These are phyloP conservation scores for Podarcis siculus DNA, from an alignment of 2,797 vertebrate species.

Conservation along the genomic window DNA sequence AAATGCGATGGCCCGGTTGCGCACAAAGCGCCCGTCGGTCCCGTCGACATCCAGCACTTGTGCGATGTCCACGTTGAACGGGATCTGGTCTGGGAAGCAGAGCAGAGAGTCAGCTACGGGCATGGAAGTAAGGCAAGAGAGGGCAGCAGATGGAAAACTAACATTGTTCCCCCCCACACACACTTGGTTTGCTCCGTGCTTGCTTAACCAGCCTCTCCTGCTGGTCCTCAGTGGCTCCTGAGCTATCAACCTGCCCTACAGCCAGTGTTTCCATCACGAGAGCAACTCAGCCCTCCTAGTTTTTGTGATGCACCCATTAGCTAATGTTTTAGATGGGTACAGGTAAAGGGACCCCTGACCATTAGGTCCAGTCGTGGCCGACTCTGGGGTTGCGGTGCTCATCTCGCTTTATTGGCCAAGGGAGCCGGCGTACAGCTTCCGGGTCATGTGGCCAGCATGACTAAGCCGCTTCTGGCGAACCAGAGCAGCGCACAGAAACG, in stretches of 20 bases:
- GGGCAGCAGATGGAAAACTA: neutral
- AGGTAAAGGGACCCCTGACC: neutral
- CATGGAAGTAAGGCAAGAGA: neutral
- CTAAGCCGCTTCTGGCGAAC: too few relatives aligned
- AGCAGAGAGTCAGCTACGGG: neutral
- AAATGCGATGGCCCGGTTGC: constrained; percentile 89
- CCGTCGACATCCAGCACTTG: constrained; percentile 85
- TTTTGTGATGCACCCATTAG: neutral
- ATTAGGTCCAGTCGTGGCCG: too few relatives aligned
- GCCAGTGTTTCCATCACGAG: neutral
- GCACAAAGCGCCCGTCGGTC: constrained; percentile 85
- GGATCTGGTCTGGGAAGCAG: constrained; percentile 87
- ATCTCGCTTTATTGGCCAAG: too few relatives aligned
- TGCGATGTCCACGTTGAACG: constrained; percentile 84
- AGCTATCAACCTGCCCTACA: neutral
- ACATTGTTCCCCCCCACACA: too few relatives aligned
- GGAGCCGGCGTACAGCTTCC: too few relatives aligned
- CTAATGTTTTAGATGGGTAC: neutral
- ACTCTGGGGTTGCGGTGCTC: too few relatives aligned
- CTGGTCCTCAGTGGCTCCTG: neutral
- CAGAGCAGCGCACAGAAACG: too few relatives aligned
- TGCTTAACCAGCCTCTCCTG: too few relatives aligned
- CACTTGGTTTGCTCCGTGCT: neutral
- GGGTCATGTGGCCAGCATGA: too few relatives aligned
- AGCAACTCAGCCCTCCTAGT: too few relatives aligned